Conservation (phyloP, 2,888 invertebrate genomes). For the Bembecia ichneumoniformis region DNA sequence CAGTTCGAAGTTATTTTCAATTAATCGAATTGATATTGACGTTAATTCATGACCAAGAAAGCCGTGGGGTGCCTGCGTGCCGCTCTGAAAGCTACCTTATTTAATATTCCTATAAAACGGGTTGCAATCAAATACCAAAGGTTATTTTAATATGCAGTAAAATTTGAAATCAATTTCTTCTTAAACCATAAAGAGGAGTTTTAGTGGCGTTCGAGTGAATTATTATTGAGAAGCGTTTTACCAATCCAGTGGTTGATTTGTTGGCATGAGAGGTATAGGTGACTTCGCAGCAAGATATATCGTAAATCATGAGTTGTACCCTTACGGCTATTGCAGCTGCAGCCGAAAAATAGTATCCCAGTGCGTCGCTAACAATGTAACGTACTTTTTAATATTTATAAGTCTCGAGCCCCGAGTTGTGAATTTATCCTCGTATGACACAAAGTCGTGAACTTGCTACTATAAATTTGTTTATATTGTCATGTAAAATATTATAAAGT, state of each 20-base stretch:
- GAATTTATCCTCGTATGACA: conserved; percentile 12
- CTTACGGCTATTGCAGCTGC: conserved; percentile 47
- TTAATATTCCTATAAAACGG: conserved; percentile 36
- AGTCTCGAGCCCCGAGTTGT: conserved; percentile 8
- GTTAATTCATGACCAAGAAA: conserved; percentile 45
- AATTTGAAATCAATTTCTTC: conserved; percentile 65
- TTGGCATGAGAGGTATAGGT: conserved; percentile 39
- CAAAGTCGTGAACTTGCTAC: conserved; percentile 11
- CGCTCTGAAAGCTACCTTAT: conserved; percentile 16
- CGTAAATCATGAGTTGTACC: conserved; percentile 53
- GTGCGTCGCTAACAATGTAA: conserved; percentile 15
- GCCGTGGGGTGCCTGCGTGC: conserved; percentile 39
- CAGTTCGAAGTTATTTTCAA: conserved; percentile 30
- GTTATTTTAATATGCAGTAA: conserved; percentile 68
- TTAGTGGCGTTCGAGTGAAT: conserved; percentile 49
- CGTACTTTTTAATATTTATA: conserved; percentile 17
- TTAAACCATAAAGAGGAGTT: conserved; percentile 48
- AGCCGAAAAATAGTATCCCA: conserved; percentile 41
- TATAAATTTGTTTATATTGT: conserved; percentile 11
- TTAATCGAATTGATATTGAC: conserved; percentile 50
- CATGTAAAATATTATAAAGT: conserved; percentile 9
- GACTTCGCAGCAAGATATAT: conserved; percentile 51
- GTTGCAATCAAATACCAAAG: conserved; percentile 54
- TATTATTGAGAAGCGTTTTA: conserved; percentile 37
- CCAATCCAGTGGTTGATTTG: conserved; percentile 49